Evolutionary conservation across 23 tunicate species (phyloP), one percentile per base, ranked within the genome.

Genomic region (Halocynthia aurantium): DNA sequence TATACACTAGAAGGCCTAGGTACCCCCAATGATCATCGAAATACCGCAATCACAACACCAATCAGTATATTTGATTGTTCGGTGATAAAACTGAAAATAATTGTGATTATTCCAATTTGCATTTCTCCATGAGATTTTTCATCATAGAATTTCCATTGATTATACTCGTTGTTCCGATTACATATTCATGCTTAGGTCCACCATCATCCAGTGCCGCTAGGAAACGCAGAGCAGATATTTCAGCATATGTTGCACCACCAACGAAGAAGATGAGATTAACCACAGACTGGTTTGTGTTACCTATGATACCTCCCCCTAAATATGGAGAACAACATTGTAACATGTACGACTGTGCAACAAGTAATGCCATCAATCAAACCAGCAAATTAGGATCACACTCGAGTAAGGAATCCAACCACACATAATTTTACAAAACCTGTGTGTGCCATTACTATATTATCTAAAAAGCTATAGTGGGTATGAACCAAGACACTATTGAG

Each of bases 181-280:
- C 50, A 65, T 92, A 92, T 75, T 92, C 98, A 62, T 82, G 61
- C 57, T 74, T 74, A 9, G 78, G 78, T 53, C 78, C 78, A 49
- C 98, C 98, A 55, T 76, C 84, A 7, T 74, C 80, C 55, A 69
- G 62, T 7, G 76, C 44, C 8, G 91, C 75, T 6, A 92, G 77
- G 61, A 73, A 92, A 10, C 98, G 81, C 18, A 92, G 75, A 1
- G 98, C 98, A 6, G 98, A 92, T 58, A 92, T 77, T 68, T 92
- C 98, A 22, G 88, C 87, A 62, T 82, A 92, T 0, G 98, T 92
- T 19, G 86, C 92, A 50, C 98, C 98, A 21, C 98, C 98, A 21
- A 92, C 69, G 69, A 86, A 85, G 55, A 86, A 92, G 44, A 92
- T 88, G 52, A 92, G 58, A 5, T 92, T 92, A 63, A 92, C 81